phyloP scores from a whole-genome alignment of 2,113 vertebrate species.

The Coptodon bakossiorum region DNA sequence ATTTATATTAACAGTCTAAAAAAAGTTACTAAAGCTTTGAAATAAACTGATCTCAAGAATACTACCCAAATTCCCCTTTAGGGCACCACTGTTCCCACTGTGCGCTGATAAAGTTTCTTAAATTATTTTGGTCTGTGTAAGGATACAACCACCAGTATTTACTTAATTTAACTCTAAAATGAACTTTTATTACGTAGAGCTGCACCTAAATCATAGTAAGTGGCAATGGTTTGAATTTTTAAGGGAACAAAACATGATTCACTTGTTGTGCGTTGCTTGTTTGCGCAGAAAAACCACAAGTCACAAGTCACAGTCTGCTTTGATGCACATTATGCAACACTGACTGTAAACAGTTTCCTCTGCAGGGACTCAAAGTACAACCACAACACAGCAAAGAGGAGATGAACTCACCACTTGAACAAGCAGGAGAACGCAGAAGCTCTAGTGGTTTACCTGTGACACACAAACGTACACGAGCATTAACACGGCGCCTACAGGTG shows the following conservation, averaged over 20 bases:
- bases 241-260: not conserved
- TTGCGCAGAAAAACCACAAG: not conserved
- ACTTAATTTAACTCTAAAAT: not conserved
- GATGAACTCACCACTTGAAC: constrained; percentile 37
- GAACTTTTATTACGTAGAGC: not conserved
- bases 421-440: not conserved
- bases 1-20: not conserved
- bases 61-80: not conserved
- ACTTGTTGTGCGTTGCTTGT: not conserved
- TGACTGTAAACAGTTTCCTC: not conserved
- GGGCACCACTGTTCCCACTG: not conserved
- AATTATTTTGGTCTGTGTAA: not conserved
- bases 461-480: not conserved
- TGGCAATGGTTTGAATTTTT: not conserved
- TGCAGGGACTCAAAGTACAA: not conserved
- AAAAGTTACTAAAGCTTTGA: not conserved
- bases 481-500: not conserved
- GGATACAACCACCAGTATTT: not conserved
- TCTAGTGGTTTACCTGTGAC: not conserved
- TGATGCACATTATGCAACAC: not conserved
- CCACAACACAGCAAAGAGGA: not conserved
- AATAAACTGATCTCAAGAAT: not conserved
- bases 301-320: not conserved
- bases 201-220: not conserved
- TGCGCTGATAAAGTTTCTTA: not conserved